Conservation (phyloP, 2,888 invertebrate genomes). For the Callimorpha dominula region DNA sequence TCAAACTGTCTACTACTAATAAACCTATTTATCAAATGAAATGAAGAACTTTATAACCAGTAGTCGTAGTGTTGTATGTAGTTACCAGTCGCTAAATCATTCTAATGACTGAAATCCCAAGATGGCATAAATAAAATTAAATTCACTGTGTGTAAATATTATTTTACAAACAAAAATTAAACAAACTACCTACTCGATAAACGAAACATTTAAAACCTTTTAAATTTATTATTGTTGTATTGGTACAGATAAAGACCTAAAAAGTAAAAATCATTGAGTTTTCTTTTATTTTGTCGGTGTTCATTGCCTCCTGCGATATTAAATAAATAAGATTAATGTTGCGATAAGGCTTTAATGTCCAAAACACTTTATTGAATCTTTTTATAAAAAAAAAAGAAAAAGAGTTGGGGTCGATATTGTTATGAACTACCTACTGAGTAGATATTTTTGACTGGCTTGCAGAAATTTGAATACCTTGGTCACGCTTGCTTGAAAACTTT, state of each 20-base stretch:
- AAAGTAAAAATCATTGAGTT: not conserved
- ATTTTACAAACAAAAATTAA: not conserved
- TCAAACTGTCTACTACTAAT: not conserved
- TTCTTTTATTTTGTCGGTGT: not conserved
- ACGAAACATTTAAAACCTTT: not conserved
- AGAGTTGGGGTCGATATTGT: not conserved
- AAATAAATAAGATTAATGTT: not conserved
- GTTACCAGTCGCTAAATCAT: no score
- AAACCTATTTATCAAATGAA: no score
- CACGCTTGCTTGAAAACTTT: no score
- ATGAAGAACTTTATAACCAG: not conserved
- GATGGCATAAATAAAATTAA: not conserved
- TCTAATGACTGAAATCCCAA: not conserved
- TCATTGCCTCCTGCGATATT: not conserved
- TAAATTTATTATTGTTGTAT: not conserved
- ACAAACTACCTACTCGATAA: not conserved
- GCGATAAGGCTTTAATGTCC: not conserved
- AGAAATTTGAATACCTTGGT: not conserved
- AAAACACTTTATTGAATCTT: not conserved
- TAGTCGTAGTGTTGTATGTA: not conserved
- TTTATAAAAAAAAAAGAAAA: not conserved
- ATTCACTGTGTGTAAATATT: not conserved
- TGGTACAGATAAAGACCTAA: not conserved
- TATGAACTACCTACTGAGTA: not conserved
- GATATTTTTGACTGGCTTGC: not conserved